Percentiles rank a stretch among this genome's conserved stretches.
Conservation (phyloP, 2,888 invertebrate genomes). For the Standfussiana lucernea region DNA sequence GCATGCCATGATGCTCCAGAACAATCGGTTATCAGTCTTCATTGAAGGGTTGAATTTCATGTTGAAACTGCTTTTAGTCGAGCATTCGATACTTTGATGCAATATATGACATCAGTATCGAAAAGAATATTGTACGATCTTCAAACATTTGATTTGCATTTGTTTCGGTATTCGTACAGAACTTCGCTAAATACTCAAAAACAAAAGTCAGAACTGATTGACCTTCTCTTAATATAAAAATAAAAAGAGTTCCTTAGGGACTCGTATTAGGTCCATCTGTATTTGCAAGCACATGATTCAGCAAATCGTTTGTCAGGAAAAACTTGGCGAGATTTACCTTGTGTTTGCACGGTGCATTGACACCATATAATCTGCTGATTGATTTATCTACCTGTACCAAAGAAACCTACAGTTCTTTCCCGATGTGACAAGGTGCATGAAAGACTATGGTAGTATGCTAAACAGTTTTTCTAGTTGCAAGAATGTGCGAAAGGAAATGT, state of each 20-base stretch:
- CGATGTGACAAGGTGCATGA: conserved; percentile 17
- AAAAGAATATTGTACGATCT: not conserved
- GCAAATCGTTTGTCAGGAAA: not conserved
- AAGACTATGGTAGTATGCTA: conserved; percentile 19
- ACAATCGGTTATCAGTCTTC: conserved; percentile 46
- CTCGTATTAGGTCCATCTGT: not conserved
- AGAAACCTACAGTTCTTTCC: conserved; percentile 2
- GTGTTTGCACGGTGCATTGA: not conserved
- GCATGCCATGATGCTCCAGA: conserved; percentile 53
- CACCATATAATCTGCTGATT: not conserved
- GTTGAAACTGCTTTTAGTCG: not conserved
- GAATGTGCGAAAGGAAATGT: conserved; percentile 53
- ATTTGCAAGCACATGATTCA: not conserved
- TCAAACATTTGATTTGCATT: not conserved
- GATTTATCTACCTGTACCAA: conserved; percentile 14
- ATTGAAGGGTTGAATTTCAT: conserved; percentile 27
- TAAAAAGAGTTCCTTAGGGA: not conserved
- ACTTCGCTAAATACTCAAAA: not conserved
- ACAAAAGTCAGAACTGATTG: not conserved
- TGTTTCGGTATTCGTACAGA: too few species aligned
- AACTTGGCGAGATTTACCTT: not conserved
- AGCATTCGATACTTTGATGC: conserved; percentile 6
- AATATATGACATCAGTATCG: not conserved
- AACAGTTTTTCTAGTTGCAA: conserved; percentile 34
- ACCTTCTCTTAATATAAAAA: not conserved